Conservation (phyloP, 2,113 vertebrate genomes). For the Phyllostomus hastatus region DNA sequence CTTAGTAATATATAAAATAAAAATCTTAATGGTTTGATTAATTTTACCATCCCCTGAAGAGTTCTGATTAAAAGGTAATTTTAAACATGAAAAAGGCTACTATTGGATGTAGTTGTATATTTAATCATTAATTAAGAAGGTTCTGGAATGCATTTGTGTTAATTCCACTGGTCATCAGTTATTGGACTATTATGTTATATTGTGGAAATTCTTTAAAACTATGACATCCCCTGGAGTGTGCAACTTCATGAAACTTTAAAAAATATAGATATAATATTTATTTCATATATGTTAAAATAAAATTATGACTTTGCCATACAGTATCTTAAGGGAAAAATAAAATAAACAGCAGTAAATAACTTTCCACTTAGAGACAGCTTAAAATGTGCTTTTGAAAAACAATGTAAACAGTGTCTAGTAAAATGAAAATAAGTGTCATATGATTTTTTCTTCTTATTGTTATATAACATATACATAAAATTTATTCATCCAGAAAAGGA, state of each 20-base stretch:
- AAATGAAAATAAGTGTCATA: not conserved
- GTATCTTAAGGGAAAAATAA: not conserved
- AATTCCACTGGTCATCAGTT: not conserved
- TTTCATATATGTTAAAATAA: not conserved
- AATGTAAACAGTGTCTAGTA: not conserved
- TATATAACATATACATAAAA: not conserved
- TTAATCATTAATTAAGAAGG: not conserved
- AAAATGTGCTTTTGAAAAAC: not conserved
- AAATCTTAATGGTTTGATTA: constrained; percentile 12
- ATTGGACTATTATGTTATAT: not conserved
- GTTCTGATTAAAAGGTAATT: not conserved
- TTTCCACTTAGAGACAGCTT: not conserved
- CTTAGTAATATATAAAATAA: not conserved
- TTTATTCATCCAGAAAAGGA: not conserved
- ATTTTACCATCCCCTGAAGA: not conserved
- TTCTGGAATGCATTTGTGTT: not conserved
- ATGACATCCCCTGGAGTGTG: not conserved
- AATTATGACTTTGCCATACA: not conserved
- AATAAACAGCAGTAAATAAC: not conserved
- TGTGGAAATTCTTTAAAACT: constrained; percentile 17
- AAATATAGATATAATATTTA: not conserved
- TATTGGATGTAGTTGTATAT: not conserved
- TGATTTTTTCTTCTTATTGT: not conserved
- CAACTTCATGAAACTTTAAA: not conserved
- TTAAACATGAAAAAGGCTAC: not conserved